phyloP scores from a whole-genome alignment of 2,797 vertebrate species.

The Hylomyscus alleni region DNA sequence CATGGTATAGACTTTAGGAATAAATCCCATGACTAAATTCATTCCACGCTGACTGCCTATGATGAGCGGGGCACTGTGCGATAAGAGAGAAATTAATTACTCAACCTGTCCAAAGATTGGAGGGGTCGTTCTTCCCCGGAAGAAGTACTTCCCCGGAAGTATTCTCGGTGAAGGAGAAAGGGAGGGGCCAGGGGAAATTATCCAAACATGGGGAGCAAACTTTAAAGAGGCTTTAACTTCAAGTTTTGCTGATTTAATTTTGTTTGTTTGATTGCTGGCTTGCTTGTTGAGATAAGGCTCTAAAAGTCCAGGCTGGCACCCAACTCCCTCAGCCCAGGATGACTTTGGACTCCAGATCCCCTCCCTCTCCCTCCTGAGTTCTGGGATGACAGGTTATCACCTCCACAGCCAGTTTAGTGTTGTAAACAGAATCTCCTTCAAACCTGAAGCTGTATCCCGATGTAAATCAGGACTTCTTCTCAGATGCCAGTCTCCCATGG shows the following conservation, averaged over 20 bases:
- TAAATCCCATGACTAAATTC: neutral
- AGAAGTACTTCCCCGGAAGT: neutral
- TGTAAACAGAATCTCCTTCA: constrained; percentile 39
- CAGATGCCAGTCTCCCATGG: neutral
- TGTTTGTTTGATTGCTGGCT: neutral
- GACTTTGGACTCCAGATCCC: neutral
- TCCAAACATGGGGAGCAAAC: neutral
- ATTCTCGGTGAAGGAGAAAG: neutral
- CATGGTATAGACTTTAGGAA: neutral
- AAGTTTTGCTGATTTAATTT: neutral
- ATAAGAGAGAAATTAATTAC: neutral
- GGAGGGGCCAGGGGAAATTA: neutral
- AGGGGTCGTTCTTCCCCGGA: neutral
- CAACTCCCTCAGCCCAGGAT: neutral
- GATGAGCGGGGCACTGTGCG: neutral
- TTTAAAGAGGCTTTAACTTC: constrained; percentile 43
- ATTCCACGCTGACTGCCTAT: neutral
- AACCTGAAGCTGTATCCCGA: constrained; percentile 9
- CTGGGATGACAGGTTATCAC: neutral
- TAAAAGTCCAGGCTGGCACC: neutral
- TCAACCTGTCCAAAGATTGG: neutral
- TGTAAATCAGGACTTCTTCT: constrained; percentile 25
- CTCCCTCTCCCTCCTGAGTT: neutral
- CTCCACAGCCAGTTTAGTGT: neutral
- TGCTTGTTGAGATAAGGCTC: neutral